Base-by-base conservation (phyloP, 2,113 vertebrate species). In the Hippolais icterina region DNA sequence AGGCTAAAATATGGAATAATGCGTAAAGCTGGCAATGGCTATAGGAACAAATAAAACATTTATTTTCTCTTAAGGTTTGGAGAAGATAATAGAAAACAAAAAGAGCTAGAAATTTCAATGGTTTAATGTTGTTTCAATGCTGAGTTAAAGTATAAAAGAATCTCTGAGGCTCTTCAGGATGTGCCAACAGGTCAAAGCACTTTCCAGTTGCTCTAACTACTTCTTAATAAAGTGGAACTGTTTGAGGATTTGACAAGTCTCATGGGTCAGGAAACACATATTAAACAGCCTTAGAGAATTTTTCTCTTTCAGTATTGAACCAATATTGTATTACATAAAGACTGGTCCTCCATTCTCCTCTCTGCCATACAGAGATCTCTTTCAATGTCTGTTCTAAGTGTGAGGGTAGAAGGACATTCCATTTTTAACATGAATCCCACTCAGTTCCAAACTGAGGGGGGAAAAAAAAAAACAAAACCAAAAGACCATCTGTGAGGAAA, bases 171-270 rank as follows among this genome's bases (percentile, higher is more conserved):
- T 93, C 78, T 96, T 94, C 93, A 94, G 52, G 92, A 94, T 94
- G 69, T 96, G 90, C 93, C 92, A 96, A 47, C 77, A 94, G 90
- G 96, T 94, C 94, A 94, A 92, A 96, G 50, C 60, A 77, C 69
- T 95, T 96, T 90, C 74, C 78, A 96, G 71, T 96, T 94, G 56
- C 87, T 95, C 66, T 90, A 96, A 92, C 82, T 96, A 72, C 87
- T 95, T 81, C 87, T 94, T 96, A 97, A 94, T 97, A 96, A 96
- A 96, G 94, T 97, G 82, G 72, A 96, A 96, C 93, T 95, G 64
- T 94, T 95, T 78, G 81, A 96, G 81, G 94, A 91, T 94, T 97
- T 97, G 93, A 97, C 94, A 97, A 95, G 87, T 95, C 94, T 87
- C 95, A 83, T 64, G 96, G 94, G 93, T 95, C 93, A 94, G 64